Evolutionary conservation across 2,113 vertebrate genomes (phyloP).

Genomic region (Deroptyus accipitrinus): DNA sequence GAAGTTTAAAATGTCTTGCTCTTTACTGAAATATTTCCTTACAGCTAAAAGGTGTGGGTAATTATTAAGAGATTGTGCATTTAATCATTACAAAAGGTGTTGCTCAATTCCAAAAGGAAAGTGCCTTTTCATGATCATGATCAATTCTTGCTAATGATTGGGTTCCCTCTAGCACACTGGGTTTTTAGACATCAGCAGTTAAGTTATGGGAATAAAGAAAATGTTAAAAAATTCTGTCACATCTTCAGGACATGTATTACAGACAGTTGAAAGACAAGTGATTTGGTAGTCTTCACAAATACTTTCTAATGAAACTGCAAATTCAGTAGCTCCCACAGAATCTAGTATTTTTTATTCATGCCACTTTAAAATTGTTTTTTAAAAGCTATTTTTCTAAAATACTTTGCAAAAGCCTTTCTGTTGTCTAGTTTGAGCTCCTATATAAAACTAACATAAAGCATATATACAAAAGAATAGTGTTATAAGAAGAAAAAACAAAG

Average conservation of each 20-base stretch:
- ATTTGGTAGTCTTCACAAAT: not conserved
- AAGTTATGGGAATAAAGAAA: not conserved
- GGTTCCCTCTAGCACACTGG: not conserved
- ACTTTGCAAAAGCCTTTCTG: not conserved
- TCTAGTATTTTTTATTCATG: not conserved
- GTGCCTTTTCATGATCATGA: not conserved
- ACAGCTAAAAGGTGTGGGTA: not conserved
- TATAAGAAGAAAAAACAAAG: not conserved
- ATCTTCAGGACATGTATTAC: not conserved
- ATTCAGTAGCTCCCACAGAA: not conserved
- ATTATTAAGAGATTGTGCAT: not conserved
- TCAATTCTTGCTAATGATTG: not conserved
- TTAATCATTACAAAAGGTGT: not conserved
- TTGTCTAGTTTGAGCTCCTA: not conserved
- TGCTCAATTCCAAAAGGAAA: not conserved
- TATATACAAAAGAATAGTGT: not conserved
- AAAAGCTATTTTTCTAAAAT: not conserved
- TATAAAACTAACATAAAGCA: not conserved
- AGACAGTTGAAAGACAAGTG: not conserved
- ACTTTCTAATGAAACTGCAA: not conserved
- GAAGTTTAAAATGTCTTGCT: not conserved
- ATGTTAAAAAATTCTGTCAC: slow-evolving; percentile 6
- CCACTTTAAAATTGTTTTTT: not conserved
- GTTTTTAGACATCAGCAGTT: not conserved
- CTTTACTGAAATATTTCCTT: not conserved